These are phyloP conservation scores for Cantharis rufa DNA, from an alignment of 2,888 invertebrate genomes.

Conservation along the genomic window DNA sequence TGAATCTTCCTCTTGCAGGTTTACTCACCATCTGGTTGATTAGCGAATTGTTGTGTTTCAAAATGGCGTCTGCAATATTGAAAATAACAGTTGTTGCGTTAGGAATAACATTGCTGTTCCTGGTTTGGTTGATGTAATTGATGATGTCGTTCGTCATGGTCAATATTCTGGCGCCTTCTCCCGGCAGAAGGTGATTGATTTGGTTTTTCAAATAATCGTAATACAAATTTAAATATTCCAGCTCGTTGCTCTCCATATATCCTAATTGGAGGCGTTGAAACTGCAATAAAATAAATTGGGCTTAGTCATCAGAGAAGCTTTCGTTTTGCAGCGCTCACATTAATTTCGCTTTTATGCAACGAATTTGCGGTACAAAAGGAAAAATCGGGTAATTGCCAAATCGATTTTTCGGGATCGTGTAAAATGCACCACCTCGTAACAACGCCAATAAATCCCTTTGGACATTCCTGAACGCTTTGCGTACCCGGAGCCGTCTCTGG, in stretches of 20 bases:
- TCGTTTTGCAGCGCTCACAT: constrained; percentile 56
- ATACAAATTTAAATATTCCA: constrained; percentile 62
- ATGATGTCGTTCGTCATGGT: constrained; percentile 63
- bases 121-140: constrained; percentile 57
- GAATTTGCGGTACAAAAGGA: constrained; percentile 72
- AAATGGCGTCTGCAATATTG: constrained; percentile 67
- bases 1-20: neutral
- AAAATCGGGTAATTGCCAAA: constrained; percentile 78
- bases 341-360: constrained; percentile 65
- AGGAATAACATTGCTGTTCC: constrained; percentile 56
- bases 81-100: constrained; percentile 62
- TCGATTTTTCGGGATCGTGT: constrained; percentile 65
- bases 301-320: neutral
- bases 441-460: constrained; percentile 59
- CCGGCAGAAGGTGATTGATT: constrained; percentile 58
- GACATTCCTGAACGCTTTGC: constrained; percentile 68
- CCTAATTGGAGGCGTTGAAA: constrained; percentile 64
- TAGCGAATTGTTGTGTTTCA: constrained; percentile 69
- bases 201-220: constrained; percentile 56
- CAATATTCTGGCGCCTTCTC: constrained; percentile 68
- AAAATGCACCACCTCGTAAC: constrained; percentile 63
- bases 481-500: constrained; percentile 75
- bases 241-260: constrained; percentile 52
- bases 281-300: constrained; percentile 47
- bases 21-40: constrained; percentile 71